Base-by-base conservation (phyloP, 2,888 invertebrate species). In the Phanerotoma sp. region DNA sequence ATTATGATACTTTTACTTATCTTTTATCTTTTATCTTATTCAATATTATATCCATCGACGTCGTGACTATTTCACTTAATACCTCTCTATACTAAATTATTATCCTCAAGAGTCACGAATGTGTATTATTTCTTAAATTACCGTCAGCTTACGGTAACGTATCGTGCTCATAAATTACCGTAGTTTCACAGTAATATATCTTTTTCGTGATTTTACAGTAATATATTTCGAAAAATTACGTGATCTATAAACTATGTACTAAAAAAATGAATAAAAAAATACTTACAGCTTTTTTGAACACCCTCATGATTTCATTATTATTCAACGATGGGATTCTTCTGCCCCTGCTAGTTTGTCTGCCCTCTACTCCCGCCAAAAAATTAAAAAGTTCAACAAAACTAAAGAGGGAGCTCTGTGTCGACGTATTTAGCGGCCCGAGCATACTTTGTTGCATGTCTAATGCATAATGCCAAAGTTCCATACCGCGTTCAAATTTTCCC, bases 391-490 rank as follows among this genome's bases (percentile, higher is more conserved):
- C 97, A 3, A 95, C 93, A 78, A 97, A 97, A 66, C 94, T 93
- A 73, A 94, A 87, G 59, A 97, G 83, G 61, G 93, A 93, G 74
- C 93, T 93, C 77, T 96, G 95, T 10, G 96, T 96, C 87, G 96
- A 91, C 21, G 93, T 92, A 75, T 93, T 93, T 47, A 97, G 84
- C 16, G 96, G 92, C 66, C 95, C 93, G 63, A 96, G 82, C 80
- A 94, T 93, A 60, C 87, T 86, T 75, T 95, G 93, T 78, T 96
- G 96, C 92, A 96, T 95, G 75, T 95, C 94, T 32, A 97, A 82
- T 22, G 96, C 96, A 80, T 97, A 96, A 79, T 93, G 93, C 97
- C 97, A 97, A 61, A 97, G 82, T 69, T 91, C 88, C 62, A 96
- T 93, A 79, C 96, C 97, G 64, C 91, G 84, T 66, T 87, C 85